Base-by-base conservation (phyloP, 2,888 invertebrate species). In the Agrotis ipsilon region DNA sequence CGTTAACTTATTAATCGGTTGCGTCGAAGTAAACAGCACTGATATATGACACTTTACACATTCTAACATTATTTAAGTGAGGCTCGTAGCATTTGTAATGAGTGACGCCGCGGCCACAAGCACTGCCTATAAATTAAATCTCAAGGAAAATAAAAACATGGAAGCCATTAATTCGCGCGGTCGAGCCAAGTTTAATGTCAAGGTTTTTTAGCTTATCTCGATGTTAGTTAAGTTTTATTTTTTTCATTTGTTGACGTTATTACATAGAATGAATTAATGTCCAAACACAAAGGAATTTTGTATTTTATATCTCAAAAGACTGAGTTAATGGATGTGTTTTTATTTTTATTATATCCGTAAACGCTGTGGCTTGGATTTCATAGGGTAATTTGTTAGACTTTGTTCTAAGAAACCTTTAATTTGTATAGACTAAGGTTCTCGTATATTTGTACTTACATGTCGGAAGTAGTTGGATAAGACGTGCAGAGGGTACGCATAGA, bases 61-160 rank as follows among this genome's bases (percentile, higher is more conserved):
- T 92, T 93, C 93, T 93, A 94, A 94, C 93, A 94, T 94, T 92
- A 93, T 90, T 92, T 90, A 91, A 89, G 89, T 87, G 89, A 89
- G 92, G 90, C 87, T 91, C 89, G 89, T 87, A 92, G 93, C 93
- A 94, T 94, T 94, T 92, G 93, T 95, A 93, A 94, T 93, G 93
- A 94, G 94, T 94, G 94, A 94, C 93, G 93, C 92, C 88, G 91
- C 88, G 90, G 91, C 90, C 90, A 90, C 93, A 91, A 93, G 90
- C 94, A 87, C 89, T 90, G 93, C 89, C 92, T 93, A 95, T 96
- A 95, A 96, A 96, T 96, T 95, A 95, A 94, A 95, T 95, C 96
- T 96, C 94, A 94, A 95, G 96, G 95, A 95, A 95, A 95, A 95
- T 95, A 95, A 96, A 96, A 96, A 96, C 96, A 93, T 95, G 95